Percentiles rank a stretch among this genome's conserved stretches.
phyloP scores from a whole-genome alignment of 1,140 invertebrate genomes.

The Drosophila saltans region DNA sequence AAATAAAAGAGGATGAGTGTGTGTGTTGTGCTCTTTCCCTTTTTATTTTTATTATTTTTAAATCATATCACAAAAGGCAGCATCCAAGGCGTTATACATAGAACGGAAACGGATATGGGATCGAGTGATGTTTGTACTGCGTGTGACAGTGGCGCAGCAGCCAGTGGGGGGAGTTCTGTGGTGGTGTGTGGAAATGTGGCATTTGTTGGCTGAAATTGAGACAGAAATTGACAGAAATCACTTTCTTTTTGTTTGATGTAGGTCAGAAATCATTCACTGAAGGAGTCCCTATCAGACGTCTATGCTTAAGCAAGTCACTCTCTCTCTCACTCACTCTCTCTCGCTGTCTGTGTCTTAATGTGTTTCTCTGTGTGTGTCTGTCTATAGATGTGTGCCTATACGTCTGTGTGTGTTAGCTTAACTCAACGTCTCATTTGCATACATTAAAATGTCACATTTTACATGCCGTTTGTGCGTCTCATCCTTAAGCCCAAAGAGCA shows the following conservation, averaged over 20 bases:
- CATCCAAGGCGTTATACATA: slow-evolving; percentile 1
- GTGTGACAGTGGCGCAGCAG: slow-evolving; percentile 8
- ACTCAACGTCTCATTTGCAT: slow-evolving; percentile 82
- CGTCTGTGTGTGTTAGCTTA: slow-evolving; percentile 63
- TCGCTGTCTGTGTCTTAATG: background rate
- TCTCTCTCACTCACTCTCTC: background rate
- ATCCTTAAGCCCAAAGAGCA: slow-evolving; percentile 62
- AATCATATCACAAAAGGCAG: slow-evolving; percentile 71
- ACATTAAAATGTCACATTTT: slow-evolving; percentile 82
- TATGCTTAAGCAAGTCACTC: background rate
- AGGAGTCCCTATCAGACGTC: background rate
- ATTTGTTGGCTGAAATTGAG: background rate
- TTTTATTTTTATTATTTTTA: slow-evolving; percentile 75
- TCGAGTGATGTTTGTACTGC: slow-evolving; percentile 61
- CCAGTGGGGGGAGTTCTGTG: slow-evolving; percentile 25
- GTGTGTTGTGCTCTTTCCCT: slow-evolving; percentile 30
- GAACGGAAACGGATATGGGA: slow-evolving; percentile 72
- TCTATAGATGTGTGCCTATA: slow-evolving; percentile 1
- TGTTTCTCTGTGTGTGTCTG: slow-evolving; percentile 33
- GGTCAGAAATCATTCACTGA: slow-evolving; percentile 5
- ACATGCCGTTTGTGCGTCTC: slow-evolving; percentile 79
- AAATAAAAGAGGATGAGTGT: slow-evolving; percentile 25
- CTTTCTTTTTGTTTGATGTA: slow-evolving; percentile 9
- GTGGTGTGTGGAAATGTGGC: slow-evolving; percentile 5
- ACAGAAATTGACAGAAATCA: slow-evolving; percentile 9